Percentiles rank a stretch among this genome's conserved stretches.
phyloP scores from a whole-genome alignment of 2,113 vertebrate species.

The Cromileptes altivelis region DNA sequence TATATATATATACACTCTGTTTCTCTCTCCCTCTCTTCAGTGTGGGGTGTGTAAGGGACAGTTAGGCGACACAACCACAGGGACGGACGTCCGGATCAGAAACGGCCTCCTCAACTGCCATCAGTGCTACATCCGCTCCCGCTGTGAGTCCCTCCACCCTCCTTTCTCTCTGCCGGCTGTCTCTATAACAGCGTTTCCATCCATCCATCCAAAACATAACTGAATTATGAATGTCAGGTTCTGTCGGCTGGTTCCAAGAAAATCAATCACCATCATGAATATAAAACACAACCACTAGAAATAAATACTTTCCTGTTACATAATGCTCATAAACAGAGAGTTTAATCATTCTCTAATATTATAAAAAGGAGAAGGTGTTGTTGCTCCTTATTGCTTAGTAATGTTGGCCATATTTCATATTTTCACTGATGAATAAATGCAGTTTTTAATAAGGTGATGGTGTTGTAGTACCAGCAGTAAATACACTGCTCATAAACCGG shows the following conservation, averaged over 20 bases:
- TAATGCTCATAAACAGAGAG: background rate
- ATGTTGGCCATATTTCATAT: slow-evolving; percentile 34
- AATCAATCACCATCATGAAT: background rate
- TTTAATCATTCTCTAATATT: slow-evolving; percentile 9
- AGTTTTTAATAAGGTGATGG: slow-evolving; percentile 23
- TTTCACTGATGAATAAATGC: slow-evolving; percentile 27
- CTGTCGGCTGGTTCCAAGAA: background rate
- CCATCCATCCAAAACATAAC: background rate
- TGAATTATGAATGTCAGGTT: background rate
- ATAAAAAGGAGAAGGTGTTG: background rate
- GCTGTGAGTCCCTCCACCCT: slow-evolving; percentile 88
- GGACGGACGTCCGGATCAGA: slow-evolving; percentile 96
- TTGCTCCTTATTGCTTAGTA: slow-evolving; percentile 46
- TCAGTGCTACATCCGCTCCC: slow-evolving; percentile 95
- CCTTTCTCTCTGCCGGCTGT: background rate
- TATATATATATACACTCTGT: background rate
- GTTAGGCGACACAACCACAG: slow-evolving; percentile 92
- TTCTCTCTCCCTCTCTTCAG: slow-evolving; percentile 71
- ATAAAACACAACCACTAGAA: background rate
- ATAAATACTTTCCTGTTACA: background rate
- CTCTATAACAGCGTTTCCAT: background rate
- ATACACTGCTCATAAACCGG: slow-evolving; percentile 1
- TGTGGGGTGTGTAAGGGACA: slow-evolving; percentile 97
- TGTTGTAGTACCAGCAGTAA: slow-evolving; percentile 18
- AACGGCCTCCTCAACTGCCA: slow-evolving; percentile 97